Evolutionary conservation across 2,797 vertebrate genomes (phyloP).

Genomic region (Trachurus trachurus): DNA sequence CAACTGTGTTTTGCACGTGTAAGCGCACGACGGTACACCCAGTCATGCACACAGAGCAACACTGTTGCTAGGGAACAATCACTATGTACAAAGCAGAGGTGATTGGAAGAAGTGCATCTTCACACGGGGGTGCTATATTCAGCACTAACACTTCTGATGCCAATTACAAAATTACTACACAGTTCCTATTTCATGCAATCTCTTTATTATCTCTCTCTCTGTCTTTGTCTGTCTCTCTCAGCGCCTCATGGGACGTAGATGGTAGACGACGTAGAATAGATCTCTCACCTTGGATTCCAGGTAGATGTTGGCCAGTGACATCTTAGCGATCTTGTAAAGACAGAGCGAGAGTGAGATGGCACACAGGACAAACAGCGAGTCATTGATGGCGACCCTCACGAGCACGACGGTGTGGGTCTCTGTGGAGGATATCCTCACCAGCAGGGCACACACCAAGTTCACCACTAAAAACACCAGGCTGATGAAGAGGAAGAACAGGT

Average conservation of each 20-base stretch:
- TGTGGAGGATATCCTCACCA: constrained; percentile 91
- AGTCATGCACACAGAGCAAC: constrained; percentile 4
- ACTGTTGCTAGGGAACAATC: constrained; percentile 54
- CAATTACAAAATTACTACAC: not conserved
- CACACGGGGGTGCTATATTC: constrained; percentile 7
- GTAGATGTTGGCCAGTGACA: constrained; percentile 98
- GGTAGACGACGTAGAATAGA: too few species aligned
- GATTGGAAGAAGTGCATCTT: constrained; percentile 10
- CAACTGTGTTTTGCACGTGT: not conserved
- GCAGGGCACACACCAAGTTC: constrained; percentile 93
- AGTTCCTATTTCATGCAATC: too few species aligned
- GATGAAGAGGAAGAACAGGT: constrained; percentile 91
- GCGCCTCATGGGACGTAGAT: fast-evolving
- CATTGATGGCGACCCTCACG: constrained; percentile 95
- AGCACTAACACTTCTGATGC: not conserved
- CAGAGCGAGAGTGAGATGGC: constrained; percentile 94
- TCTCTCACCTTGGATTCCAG: constrained; percentile 94
- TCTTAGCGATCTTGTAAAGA: constrained; percentile 98
- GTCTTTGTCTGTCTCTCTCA: not conserved
- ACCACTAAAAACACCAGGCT: constrained; percentile 95
- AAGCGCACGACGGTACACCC: not conserved
- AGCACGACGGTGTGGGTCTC: constrained; percentile 92
- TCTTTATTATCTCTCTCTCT: too few species aligned
- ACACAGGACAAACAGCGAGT: constrained; percentile 95
- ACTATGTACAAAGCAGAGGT: constrained; percentile 21